These are phyloP conservation scores for Corythucha ciliata DNA, from an alignment of 2,888 invertebrate species.

Conservation along the genomic window DNA sequence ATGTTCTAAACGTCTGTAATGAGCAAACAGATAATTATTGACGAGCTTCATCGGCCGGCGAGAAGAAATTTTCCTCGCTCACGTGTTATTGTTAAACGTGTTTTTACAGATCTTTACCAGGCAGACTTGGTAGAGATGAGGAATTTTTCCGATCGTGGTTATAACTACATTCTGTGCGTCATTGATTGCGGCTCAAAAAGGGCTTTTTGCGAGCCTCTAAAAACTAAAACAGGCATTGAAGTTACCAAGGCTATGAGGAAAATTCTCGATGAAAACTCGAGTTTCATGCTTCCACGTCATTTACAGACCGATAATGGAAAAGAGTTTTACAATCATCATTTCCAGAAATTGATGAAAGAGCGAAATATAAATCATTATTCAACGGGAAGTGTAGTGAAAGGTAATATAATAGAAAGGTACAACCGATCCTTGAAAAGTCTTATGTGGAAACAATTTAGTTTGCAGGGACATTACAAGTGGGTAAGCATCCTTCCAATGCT, in stretches of 20 bases:
- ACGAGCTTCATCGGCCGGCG: conserved; percentile 23
- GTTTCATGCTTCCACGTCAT: conserved; percentile 21
- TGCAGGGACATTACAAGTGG: conserved; percentile 20
- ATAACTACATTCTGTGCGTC: conserved; percentile 19
- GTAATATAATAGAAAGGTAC: conserved; percentile 25
- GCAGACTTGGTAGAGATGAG: conserved; percentile 26
- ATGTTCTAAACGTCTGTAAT: too few relatives aligned
- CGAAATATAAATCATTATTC: conserved; percentile 27
- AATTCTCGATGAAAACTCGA: neutral
- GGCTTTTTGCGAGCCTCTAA: conserved; percentile 17
- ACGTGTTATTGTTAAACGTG: conserved; percentile 21
- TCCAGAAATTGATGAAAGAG: conserved; percentile 23
- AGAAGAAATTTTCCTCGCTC: conserved; percentile 14
- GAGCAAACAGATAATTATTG: too few relatives aligned
- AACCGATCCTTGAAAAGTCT: conserved; percentile 24
- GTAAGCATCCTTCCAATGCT: conserved; percentile 21
- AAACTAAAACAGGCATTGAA: conserved; percentile 22
- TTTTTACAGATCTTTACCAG: conserved; percentile 23
- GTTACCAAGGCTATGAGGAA: conserved; percentile 9
- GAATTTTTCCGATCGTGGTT: conserved; percentile 10
- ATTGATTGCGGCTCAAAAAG: conserved; percentile 21
- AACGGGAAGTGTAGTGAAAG: conserved; percentile 24
- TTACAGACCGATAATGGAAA: conserved; percentile 28
- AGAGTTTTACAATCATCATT: conserved; percentile 28
- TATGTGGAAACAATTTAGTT: conserved; percentile 25